These are phyloP conservation scores for Rhinatrema bivittatum DNA, from an alignment of 2,797 vertebrate species.

Conservation along the genomic window DNA sequence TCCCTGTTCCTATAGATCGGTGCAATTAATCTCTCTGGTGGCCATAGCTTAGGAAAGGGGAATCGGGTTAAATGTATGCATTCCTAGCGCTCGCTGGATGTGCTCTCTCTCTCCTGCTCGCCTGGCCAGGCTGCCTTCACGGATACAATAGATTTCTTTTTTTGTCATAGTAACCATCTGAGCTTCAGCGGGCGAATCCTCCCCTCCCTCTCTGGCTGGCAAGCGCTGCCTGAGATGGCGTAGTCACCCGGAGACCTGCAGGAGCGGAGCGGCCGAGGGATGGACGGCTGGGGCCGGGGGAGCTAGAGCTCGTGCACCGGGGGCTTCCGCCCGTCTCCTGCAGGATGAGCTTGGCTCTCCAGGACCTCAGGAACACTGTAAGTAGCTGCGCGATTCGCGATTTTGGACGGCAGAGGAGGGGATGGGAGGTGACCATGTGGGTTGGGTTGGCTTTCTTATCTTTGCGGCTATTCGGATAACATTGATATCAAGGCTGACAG, in stretches of 20 bases:
- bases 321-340: constrained; percentile 27
- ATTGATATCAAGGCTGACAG: no score
- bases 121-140: no score
- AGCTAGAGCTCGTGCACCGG: constrained; percentile 13
- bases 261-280: constrained; percentile 3
- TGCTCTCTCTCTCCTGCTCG: constrained; percentile 7
- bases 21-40: no score
- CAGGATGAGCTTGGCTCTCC: constrained; percentile 91
- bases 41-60: no score
- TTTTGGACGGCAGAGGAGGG: neutral
- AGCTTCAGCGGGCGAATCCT: constrained; percentile 14
- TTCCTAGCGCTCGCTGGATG: no score
- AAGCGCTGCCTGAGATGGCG: constrained; percentile 9
- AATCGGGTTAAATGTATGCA: neutral
- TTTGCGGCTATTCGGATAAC: no score
- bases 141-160: constrained; percentile 23
- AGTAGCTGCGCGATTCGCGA: constrained; percentile 33
- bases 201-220: constrained; percentile 11
- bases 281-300: constrained; percentile 5
- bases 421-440: neutral
- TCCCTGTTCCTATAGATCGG: no score
- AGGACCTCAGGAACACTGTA: constrained; percentile 83
- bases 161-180: constrained; percentile 20
- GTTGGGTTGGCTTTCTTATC: no score
- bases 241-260: neutral